Conservation (phyloP, 2,888 invertebrate genomes). For the Tubulanus polymorphus region DNA sequence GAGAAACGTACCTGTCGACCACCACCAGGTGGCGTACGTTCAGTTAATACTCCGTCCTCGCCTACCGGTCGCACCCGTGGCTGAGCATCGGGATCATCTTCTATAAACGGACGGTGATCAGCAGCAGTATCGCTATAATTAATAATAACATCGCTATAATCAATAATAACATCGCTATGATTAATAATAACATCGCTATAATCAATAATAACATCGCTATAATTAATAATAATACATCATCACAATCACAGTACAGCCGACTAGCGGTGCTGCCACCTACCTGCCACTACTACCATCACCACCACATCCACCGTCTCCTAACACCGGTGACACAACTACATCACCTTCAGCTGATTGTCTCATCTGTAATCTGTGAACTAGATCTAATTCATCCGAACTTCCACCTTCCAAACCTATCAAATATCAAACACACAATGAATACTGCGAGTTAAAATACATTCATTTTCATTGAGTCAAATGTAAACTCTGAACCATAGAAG, state of each 20-base stretch:
- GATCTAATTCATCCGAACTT: not conserved
- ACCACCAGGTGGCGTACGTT: too few species aligned
- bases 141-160: not conserved
- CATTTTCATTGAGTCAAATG: not conserved
- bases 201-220: too few species aligned
- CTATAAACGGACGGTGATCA: not conserved
- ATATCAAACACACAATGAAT: not conserved
- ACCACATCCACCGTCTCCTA: conserved; percentile 34
- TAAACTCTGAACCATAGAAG: not conserved
- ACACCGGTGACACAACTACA: conserved; percentile 31
- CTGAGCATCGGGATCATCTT: not conserved
- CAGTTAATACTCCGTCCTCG: not conserved
- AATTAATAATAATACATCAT: too few species aligned
- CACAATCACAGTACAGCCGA: too few species aligned
- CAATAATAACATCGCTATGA: not conserved
- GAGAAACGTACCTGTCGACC: not conserved
- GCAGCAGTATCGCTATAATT: not conserved
- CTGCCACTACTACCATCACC: conserved; percentile 35
- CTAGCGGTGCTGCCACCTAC: conserved; percentile 11
- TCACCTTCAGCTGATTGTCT: conserved; percentile 37
- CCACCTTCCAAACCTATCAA: conserved; percentile 2
- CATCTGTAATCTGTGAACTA: conserved; percentile 4
- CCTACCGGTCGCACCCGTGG: not conserved
- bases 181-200: not conserved
- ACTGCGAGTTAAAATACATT: not conserved